A percentile compares a stretch with the other conserved stretches of the same genome.
Conservation (phyloP, 2,797 vertebrate species). For the Myotis planiceps region DNA sequence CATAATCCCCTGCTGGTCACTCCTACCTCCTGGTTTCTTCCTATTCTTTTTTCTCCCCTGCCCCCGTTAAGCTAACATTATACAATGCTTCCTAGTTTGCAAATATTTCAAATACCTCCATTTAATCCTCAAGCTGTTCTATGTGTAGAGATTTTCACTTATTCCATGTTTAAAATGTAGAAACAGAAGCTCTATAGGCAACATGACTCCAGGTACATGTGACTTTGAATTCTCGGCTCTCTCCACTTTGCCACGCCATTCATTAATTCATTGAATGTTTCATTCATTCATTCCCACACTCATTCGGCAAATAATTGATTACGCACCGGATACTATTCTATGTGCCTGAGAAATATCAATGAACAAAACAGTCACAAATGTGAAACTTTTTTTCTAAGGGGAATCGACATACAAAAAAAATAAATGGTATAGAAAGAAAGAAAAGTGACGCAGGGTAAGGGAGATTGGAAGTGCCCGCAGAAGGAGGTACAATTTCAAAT, state of each 20-base stretch:
- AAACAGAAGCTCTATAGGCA: not conserved
- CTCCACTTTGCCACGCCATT: not conserved
- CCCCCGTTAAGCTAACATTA: not conserved
- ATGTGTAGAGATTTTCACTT: not conserved
- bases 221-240: not conserved
- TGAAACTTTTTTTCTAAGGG: not conserved
- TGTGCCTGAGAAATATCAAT: not conserved
- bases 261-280: not conserved
- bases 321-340: not conserved
- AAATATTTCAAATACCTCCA: not conserved
- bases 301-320: not conserved
- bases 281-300: not conserved
- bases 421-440: not conserved
- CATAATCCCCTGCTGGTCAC: not conserved
- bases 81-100: not conserved
- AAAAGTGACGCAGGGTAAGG: not conserved
- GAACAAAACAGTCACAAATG: not conserved
- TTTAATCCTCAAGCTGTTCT: not conserved
- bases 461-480: rapidly evolving
- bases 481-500: not conserved
- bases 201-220: not conserved
- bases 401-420: not conserved
- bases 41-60: not conserved
- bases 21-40: not conserved
- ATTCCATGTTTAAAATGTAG: not conserved